Percentiles rank a stretch among this genome's conserved stretches.
Conservation (phyloP, 2,113 vertebrate species). For the Gopherus flavomarginatus region DNA sequence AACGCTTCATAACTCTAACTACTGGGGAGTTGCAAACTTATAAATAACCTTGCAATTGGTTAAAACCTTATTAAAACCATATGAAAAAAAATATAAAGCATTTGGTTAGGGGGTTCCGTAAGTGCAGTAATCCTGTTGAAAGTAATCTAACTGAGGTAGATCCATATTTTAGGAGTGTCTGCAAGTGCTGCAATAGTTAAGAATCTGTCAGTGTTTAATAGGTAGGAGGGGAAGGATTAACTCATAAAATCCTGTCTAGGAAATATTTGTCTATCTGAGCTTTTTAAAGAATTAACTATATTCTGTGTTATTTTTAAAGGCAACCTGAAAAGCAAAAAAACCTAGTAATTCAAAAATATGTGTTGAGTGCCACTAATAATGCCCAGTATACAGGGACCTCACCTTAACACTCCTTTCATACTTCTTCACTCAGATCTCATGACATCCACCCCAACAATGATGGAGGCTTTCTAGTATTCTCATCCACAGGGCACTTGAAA, state of each 20-base stretch:
- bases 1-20: slow-evolving; percentile 92
- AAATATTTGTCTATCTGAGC: neutral
- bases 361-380: neutral
- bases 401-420: neutral
- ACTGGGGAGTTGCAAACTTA: slow-evolving; percentile 92
- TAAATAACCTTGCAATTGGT: slow-evolving; percentile 96
- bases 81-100: slow-evolving; percentile 83
- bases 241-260: neutral
- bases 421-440: neutral
- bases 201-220: neutral
- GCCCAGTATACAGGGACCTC: neutral
- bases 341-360: neutral
- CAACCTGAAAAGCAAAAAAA: neutral
- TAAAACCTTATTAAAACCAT: slow-evolving; percentile 93
- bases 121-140: slow-evolving; percentile 79
- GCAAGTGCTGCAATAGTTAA: slow-evolving; percentile 38
- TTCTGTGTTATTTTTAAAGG: neutral
- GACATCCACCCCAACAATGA: neutral
- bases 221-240: neutral
- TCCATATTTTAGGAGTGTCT: slow-evolving; percentile 59
- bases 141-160: slow-evolving; percentile 74
- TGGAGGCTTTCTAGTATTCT: neutral
- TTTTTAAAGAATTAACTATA: neutral
- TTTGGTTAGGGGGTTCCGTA: slow-evolving; percentile 78
- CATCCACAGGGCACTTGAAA: neutral